Conservation (phyloP, 1,140 invertebrate species). For the Euura lappo region DNA sequence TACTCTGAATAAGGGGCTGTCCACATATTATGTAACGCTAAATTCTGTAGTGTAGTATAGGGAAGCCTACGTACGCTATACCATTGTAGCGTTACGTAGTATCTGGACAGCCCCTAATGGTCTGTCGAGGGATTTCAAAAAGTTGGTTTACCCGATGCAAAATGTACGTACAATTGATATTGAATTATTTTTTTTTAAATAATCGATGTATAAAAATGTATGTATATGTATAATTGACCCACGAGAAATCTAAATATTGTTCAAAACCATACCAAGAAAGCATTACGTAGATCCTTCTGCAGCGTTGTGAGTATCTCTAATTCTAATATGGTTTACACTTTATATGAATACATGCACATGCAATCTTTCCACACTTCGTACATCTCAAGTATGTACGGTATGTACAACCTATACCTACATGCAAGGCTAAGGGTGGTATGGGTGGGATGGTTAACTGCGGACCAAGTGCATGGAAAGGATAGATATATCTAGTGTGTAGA, state of each 20-base stretch:
- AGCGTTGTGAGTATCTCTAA: neutral
- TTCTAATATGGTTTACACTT: neutral
- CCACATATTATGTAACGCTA: too few relatives aligned
- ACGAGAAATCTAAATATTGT: neutral
- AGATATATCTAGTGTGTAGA: too few relatives aligned
- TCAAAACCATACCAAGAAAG: neutral
- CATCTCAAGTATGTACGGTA: neutral
- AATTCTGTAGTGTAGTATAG: too few relatives aligned
- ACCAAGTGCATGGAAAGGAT: neutral
- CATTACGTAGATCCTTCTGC: neutral
- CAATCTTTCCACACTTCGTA: neutral
- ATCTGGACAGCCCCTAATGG: too few relatives aligned
- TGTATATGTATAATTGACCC: too few relatives aligned
- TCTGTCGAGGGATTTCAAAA: neutral
- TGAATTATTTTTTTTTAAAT: neutral
- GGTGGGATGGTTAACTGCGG: neutral
- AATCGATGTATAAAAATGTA: neutral
- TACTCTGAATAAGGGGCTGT: too few relatives aligned
- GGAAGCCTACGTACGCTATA: too few relatives aligned
- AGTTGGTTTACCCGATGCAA: neutral
- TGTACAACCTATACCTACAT: neutral
- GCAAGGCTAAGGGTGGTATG: neutral
- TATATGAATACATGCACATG: conserved; percentile 2
- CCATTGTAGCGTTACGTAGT: too few relatives aligned
- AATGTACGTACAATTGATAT: neutral